Evolutionary conservation across 1,140 invertebrate species (phyloP).

Genomic region (Euura saliciscinereae): DNA sequence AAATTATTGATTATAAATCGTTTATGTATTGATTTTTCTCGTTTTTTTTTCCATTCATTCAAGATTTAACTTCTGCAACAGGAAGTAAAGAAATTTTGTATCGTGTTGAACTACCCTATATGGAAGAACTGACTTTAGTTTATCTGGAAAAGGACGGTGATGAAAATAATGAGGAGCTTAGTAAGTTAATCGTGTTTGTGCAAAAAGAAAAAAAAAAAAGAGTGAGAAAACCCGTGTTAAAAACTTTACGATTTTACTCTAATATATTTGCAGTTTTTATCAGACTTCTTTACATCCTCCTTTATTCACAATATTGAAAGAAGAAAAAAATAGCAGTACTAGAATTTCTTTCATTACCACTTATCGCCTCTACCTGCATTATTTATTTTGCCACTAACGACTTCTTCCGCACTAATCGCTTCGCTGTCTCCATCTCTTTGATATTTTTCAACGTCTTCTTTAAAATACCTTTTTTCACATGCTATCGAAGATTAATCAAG

Average conservation of each 20-base stretch:
- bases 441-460: too few relatives aligned
- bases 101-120: constrained; percentile 86
- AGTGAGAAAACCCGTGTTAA: constrained; percentile 14
- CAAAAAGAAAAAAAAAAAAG: constrained; percentile 36
- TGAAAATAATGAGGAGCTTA: constrained; percentile 68
- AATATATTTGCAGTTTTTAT: background rate
- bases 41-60: constrained; percentile 35
- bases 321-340: too few relatives aligned
- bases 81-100: constrained; percentile 84
- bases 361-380: background rate
- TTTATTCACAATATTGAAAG: too few relatives aligned
- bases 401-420: background rate
- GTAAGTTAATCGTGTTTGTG: constrained; percentile 66
- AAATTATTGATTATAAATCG: too few relatives aligned
- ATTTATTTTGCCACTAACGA: background rate
- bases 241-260: background rate
- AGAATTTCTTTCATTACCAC: background rate
- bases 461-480: too few relatives aligned
- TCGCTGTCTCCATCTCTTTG: too few relatives aligned
- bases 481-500: too few relatives aligned
- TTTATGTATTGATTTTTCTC: constrained; percentile 3
- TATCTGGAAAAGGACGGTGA: constrained; percentile 77
- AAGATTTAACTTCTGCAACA: constrained; percentile 52
- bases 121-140: constrained; percentile 88
- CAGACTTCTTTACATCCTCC: background rate